Evolutionary conservation across 2,113 vertebrate species (phyloP).

Genomic region (Epinephelus cyanopodus): DNA sequence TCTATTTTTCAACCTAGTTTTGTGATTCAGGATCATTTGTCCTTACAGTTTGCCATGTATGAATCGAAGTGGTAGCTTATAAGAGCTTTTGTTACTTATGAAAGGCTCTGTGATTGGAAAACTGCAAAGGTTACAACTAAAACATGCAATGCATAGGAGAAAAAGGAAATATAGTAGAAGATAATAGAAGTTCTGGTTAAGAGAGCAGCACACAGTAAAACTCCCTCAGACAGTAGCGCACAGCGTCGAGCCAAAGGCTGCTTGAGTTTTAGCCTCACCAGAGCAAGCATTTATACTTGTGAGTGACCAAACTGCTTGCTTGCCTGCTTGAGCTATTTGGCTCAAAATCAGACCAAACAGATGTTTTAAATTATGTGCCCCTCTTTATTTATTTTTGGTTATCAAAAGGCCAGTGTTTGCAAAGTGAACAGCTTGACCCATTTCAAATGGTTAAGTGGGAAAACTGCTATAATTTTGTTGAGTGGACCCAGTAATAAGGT

Average conservation of each 20-base stretch:
- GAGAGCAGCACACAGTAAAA: background rate
- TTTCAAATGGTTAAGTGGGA: background rate
- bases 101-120: background rate
- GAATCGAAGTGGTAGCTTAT: background rate
- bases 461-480: background rate
- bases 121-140: background rate
- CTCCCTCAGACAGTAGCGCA: background rate
- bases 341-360: background rate
- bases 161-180: too few relatives aligned
- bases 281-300: background rate
- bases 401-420: conserved; percentile 14
- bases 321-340: background rate
- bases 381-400: background rate
- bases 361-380: conserved; percentile 24
- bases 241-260: background rate
- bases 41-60: background rate
- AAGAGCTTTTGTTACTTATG: background rate
- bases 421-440: background rate
- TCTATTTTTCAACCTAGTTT: background rate
- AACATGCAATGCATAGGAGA: background rate
- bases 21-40: background rate
- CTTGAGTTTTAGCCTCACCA: conserved; percentile 1
- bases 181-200: background rate
- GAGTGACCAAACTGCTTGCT: background rate
- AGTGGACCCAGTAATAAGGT: background rate